Evolutionary conservation across 1,140 invertebrate genomes (phyloP).

Genomic region (fruit fly (Drosophila melanogaster)): DNA sequence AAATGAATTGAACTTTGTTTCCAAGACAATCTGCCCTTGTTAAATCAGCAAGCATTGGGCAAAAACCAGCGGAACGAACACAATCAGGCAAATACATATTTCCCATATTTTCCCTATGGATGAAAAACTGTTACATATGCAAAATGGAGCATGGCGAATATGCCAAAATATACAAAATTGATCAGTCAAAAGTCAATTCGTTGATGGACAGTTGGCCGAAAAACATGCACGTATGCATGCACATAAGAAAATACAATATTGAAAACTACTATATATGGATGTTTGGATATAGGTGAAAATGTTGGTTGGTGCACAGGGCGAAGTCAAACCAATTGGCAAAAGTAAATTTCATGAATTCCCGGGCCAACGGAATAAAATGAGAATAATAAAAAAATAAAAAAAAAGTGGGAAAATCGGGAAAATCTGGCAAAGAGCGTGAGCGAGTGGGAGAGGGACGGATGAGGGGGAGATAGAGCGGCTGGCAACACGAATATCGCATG

Average conservation of each 20-base stretch:
- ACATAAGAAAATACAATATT: conserved; percentile 22
- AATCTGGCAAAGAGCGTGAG: conserved; percentile 11
- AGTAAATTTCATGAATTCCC: conserved; percentile 46
- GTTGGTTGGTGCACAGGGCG: not conserved
- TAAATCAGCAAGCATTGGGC: not conserved
- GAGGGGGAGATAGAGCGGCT: conserved; percentile 16
- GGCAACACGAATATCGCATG: conserved; percentile 72
- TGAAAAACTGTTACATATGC: not conserved
- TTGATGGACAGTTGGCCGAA: conserved; percentile 35
- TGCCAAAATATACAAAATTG: conserved; percentile 17
- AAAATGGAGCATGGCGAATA: not conserved
- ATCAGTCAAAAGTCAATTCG: conserved; percentile 43
- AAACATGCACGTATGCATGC: conserved; percentile 17
- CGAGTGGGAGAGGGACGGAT: not conserved
- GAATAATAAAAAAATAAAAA: not conserved
- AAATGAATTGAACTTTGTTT: not conserved
- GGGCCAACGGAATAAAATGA: conserved; percentile 13
- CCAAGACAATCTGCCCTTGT: not conserved
- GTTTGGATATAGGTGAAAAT: not conserved
- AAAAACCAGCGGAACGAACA: not conserved
- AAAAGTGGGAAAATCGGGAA: conserved; percentile 17
- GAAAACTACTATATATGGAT: conserved; percentile 5
- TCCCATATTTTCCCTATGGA: too few relatives aligned
- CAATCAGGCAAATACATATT: not conserved
- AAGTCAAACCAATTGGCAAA: conserved; percentile 31